Evolutionary conservation across 2,113 vertebrate species (phyloP).

Genomic region (Merops nubicus): DNA sequence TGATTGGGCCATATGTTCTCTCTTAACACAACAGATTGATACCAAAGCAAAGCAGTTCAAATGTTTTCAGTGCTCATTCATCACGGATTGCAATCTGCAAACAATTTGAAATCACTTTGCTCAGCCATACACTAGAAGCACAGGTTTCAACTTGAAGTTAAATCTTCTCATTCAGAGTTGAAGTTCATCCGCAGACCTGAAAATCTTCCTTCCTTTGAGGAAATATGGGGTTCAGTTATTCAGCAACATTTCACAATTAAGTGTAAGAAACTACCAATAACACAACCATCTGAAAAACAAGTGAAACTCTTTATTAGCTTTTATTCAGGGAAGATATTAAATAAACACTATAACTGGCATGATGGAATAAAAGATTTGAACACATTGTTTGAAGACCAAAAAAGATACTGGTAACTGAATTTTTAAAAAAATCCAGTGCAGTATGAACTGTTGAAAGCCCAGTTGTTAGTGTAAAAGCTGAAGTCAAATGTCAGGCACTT

Average conservation of each 20-base stretch:
- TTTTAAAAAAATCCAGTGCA: not conserved
- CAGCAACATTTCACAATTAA: not conserved
- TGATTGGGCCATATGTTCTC: constrained; percentile 3
- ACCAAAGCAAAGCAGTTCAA: not conserved
- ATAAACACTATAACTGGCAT: not conserved
- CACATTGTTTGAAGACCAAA: not conserved
- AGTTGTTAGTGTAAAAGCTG: not conserved
- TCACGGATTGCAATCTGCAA: not conserved
- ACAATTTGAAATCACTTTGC: not conserved
- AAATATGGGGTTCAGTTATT: not conserved
- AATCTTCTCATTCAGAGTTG: not conserved
- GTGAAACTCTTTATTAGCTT: not conserved
- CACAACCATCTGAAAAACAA: not conserved
- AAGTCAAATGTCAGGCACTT: not conserved
- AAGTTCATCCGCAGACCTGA: not conserved
- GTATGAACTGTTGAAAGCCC: not conserved
- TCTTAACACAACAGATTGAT: constrained; percentile 35
- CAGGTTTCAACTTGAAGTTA: not conserved
- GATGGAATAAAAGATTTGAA: not conserved
- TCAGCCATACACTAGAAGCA: not conserved
- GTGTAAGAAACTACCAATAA: not conserved
- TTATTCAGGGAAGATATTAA: not conserved
- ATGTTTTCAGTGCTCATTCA: not conserved
- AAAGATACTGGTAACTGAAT: accelerated
- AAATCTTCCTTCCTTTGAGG: not conserved